phyloP scores from a whole-genome alignment of 2,797 vertebrate genomes.

The Rhincodon typus region DNA sequence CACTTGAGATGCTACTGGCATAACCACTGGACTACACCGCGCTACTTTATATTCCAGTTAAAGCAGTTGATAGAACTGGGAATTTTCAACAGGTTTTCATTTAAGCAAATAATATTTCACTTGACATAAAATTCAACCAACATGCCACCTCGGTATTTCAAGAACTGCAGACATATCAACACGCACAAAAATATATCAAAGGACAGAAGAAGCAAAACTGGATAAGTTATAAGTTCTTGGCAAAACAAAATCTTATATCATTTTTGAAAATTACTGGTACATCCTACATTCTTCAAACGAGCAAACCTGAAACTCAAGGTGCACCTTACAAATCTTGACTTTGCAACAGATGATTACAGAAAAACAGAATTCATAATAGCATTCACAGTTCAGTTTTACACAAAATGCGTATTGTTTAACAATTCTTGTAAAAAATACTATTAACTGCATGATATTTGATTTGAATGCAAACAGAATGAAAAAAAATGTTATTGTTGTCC shows the following conservation, averaged over 20 bases:
- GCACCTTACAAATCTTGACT: not conserved
- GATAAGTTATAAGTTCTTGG: not conserved
- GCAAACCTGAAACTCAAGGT: not conserved
- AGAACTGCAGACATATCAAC: not conserved
- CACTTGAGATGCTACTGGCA: not conserved
- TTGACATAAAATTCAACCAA: not conserved
- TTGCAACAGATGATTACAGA: not conserved
- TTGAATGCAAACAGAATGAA: not conserved
- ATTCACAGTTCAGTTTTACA: not conserved
- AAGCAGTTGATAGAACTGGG: not conserved
- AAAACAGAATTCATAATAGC: not conserved
- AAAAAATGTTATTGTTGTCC: not conserved
- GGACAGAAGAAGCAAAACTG: not conserved
- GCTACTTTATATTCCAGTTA: not conserved
- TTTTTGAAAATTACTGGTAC: not conserved
- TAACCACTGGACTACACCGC: not conserved
- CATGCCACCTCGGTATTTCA: not conserved
- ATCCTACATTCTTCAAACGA: not conserved
- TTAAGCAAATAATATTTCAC: not conserved
- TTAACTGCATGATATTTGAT: not conserved
- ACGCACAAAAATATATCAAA: not conserved
- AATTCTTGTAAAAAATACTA: not conserved
- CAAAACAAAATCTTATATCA: not conserved
- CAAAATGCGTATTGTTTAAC: not conserved
- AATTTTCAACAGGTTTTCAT: conserved; percentile 11